phyloP scores from a whole-genome alignment of 2,797 vertebrate genomes.

The Anableps anableps region DNA sequence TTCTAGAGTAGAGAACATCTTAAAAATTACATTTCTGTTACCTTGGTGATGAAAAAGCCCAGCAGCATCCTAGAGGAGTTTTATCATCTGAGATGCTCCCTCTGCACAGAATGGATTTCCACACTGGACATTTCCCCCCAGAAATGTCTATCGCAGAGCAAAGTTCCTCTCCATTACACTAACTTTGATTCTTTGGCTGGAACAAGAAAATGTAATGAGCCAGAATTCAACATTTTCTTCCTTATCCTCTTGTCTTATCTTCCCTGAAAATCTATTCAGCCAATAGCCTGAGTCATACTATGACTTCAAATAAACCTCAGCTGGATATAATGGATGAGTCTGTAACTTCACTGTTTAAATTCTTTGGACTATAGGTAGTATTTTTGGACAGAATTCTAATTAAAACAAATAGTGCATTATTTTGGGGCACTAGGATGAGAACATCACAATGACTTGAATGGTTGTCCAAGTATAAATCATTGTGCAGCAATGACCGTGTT shows the following conservation, averaged over 20 bases:
- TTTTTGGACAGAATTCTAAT: neutral
- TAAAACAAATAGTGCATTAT: neutral
- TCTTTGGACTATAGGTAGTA: neutral
- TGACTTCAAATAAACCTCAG: neutral
- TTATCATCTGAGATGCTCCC: slow-evolving; percentile 54
- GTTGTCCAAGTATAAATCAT: neutral
- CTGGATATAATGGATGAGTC: neutral
- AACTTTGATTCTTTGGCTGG: slow-evolving; percentile 59
- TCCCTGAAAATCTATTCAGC: slow-evolving; percentile 19
- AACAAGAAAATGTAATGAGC: slow-evolving; percentile 51
- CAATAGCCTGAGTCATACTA: slow-evolving; percentile 2
- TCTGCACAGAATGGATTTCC: slow-evolving; percentile 48
- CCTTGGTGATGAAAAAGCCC: slow-evolving; percentile 61
- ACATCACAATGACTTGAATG: neutral
- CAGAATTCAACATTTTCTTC: slow-evolving; percentile 30
- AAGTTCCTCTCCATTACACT: slow-evolving; percentile 61
- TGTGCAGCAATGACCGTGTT: neutral
- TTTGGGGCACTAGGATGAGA: neutral
- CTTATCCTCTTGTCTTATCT: slow-evolving; percentile 30
- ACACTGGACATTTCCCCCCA: slow-evolving; percentile 31
- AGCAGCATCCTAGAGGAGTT: slow-evolving; percentile 46
- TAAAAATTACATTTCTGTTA: slow-evolving; percentile 67
- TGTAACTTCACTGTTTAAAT: neutral
- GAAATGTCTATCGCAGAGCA: slow-evolving; percentile 46
- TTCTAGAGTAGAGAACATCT: slow-evolving; percentile 60